These are phyloP conservation scores for Diorhabda elongata DNA, from an alignment of 1,140 invertebrate genomes.

Conservation along the genomic window DNA sequence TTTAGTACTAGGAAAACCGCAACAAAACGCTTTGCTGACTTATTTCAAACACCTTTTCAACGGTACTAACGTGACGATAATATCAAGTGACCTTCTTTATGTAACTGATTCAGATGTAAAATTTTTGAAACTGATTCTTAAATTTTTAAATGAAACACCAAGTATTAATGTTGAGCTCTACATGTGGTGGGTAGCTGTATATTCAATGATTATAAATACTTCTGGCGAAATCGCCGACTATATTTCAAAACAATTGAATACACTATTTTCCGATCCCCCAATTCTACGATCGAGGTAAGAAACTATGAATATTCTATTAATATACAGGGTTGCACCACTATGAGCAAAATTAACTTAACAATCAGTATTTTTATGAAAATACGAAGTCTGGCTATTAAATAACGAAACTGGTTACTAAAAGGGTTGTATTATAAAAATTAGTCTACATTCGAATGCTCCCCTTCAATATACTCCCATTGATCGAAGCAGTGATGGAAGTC, in stretches of 20 bases:
- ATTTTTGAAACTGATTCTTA: constrained; percentile 56
- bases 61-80: constrained; percentile 49
- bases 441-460: too few species aligned
- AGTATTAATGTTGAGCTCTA: constrained; percentile 59
- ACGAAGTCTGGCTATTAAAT: too few species aligned
- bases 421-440: too few species aligned
- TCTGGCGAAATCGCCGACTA: constrained; percentile 53
- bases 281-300: too few species aligned
- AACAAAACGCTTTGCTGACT: constrained; percentile 54
- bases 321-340: neutral
- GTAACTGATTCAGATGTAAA: constrained; percentile 57
- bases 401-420: too few species aligned
- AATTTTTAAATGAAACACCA: constrained; percentile 53
- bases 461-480: too few species aligned
- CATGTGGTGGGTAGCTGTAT: constrained; percentile 65
- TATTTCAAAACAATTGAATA: constrained; percentile 34
- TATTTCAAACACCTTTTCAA: constrained; percentile 61
- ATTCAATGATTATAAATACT: constrained; percentile 60
- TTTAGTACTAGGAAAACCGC: constrained; percentile 24
- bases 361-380: too few species aligned
- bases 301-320: neutral
- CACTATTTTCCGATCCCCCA: too few species aligned
- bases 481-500: too few species aligned
- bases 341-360: too few species aligned
- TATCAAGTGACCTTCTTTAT: constrained; percentile 53